These are phyloP conservation scores for Sphaerophoria rueppellii DNA, from an alignment of 2,888 invertebrate species.

Conservation along the genomic window DNA sequence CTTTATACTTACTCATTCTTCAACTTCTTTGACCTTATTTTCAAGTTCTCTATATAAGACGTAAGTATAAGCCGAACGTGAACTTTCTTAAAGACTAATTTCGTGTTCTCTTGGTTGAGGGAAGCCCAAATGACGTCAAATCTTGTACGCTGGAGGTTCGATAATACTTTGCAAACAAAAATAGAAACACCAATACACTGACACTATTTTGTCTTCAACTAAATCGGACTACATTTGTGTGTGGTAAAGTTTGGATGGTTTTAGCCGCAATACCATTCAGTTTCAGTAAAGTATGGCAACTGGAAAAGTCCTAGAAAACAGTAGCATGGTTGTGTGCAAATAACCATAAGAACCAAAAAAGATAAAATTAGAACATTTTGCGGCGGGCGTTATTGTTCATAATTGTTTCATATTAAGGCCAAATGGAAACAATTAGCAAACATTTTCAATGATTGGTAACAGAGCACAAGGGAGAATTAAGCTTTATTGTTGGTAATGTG, in stretches of 20 bases:
- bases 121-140: conserved; percentile 3
- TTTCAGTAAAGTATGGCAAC: no score
- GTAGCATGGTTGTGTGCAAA: conserved; percentile 33
- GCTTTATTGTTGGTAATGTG: conserved; percentile 27
- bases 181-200: neutral
- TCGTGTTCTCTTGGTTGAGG: conserved; percentile 1
- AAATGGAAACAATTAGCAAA: conserved; percentile 71
- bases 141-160: conserved; percentile 49
- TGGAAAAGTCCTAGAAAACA: neutral
- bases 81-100: conserved; percentile 48
- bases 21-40: neutral
- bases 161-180: conserved; percentile 37
- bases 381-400: conserved; percentile 70
- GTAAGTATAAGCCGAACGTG: conserved; percentile 27
- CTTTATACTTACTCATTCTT: neutral
- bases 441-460: conserved; percentile 68
- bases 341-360: conserved; percentile 56
- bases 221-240: conserved; percentile 27
- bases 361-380: conserved; percentile 68
- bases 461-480: conserved; percentile 29
- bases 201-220: neutral
- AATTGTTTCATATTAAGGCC: conserved; percentile 68
- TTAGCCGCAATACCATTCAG: no score
- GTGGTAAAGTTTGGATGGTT: conserved; percentile 17
- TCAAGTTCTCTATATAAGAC: neutral